These are phyloP conservation scores for Halichoeres trimaculatus DNA, from an alignment of 2,113 vertebrate species.

Conservation along the genomic window DNA sequence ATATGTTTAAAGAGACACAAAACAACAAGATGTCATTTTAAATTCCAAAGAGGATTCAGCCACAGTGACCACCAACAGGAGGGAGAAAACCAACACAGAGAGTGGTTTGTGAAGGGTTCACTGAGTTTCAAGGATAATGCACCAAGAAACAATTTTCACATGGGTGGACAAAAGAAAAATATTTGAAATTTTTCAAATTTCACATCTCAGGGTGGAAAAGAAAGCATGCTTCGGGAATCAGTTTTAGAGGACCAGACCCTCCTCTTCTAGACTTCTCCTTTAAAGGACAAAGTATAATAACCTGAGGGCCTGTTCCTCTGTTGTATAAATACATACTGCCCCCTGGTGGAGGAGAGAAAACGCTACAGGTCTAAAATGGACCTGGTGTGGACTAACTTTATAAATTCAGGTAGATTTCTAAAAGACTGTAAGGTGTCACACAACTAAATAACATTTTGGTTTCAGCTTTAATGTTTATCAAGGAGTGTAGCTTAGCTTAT, in stretches of 20 bases:
- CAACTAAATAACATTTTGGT: too few relatives aligned
- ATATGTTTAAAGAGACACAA: too few relatives aligned
- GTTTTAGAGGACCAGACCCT: neutral
- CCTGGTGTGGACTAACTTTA: too few relatives aligned
- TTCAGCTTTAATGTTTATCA: too few relatives aligned
- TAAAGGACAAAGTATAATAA: neutral
- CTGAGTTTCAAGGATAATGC: neutral
- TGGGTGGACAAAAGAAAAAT: neutral
- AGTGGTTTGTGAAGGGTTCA: too few relatives aligned
- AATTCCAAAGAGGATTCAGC: too few relatives aligned
- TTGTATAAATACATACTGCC: neutral
- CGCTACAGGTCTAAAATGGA: neutral
- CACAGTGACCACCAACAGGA: too few relatives aligned
- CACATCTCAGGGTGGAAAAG: neutral
- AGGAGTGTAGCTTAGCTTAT: too few relatives aligned
- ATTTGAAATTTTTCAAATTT: neutral
- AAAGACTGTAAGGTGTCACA: neutral
- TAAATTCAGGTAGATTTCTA: neutral
- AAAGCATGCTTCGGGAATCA: neutral
- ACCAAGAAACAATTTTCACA: neutral
- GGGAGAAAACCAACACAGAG: too few relatives aligned
- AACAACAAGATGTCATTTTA: too few relatives aligned
- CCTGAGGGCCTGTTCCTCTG: too few relatives aligned
- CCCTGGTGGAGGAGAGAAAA: neutral
- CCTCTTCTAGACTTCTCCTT: neutral